These are phyloP conservation scores for Mycteria americana DNA, from an alignment of 2,797 vertebrate genomes.

Conservation along the genomic window DNA sequence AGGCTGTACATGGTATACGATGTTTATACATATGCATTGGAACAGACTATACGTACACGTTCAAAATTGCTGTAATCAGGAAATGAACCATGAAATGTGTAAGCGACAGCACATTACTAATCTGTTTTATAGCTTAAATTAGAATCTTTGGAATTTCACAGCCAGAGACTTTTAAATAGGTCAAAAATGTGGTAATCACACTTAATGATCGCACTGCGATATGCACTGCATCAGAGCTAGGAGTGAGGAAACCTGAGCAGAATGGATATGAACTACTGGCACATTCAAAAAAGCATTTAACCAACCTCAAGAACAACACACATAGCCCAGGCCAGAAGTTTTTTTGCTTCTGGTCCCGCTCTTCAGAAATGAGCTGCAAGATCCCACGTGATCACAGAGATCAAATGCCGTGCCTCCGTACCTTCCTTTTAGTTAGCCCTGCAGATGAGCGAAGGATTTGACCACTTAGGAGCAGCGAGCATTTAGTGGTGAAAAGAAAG, in stretches of 20 bases:
- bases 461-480: background rate
- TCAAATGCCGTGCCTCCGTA: background rate
- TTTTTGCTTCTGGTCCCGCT: background rate
- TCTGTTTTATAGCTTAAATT: conserved; percentile 51
- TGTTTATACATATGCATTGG: background rate
- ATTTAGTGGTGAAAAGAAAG: background rate
- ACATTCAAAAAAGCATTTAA: background rate
- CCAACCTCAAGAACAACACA: background rate
- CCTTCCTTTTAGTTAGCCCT: background rate
- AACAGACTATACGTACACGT: background rate
- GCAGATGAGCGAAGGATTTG: background rate
- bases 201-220: conserved; percentile 34
- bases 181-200: conserved; percentile 58
- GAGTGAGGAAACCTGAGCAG: conserved; percentile 34
- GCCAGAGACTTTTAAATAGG: conserved; percentile 60
- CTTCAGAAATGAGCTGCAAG: background rate
- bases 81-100: conserved; percentile 55
- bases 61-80: conserved; percentile 34
- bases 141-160: conserved; percentile 57
- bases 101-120: background rate
- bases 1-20: background rate
- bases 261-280: conserved; percentile 21
- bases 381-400: background rate
- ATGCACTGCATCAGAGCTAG: background rate
- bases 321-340: background rate